Conservation (phyloP, 2,888 invertebrate genomes). For the Melanophora roralis region DNA sequence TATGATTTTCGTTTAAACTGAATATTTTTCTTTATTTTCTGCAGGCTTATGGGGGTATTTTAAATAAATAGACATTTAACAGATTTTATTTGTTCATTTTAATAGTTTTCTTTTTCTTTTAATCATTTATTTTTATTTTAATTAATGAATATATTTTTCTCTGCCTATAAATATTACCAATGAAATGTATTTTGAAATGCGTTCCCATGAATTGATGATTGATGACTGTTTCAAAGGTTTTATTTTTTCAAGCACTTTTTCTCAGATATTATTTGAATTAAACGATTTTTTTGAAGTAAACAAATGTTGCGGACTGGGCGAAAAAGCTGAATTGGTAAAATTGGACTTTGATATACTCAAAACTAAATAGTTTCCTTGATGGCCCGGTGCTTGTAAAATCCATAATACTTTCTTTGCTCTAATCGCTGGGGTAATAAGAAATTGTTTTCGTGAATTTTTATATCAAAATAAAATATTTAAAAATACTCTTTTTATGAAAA, state of each 20-base stretch:
- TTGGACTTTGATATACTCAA: too few species aligned
- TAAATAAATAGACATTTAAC: not conserved
- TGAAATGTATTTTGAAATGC: not conserved
- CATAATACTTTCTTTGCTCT: too few species aligned
- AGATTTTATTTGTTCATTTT: not conserved
- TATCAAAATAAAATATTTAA: too few species aligned
- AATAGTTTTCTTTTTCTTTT: too few species aligned
- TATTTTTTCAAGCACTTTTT: not conserved
- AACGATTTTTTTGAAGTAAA: not conserved
- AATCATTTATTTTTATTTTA: not conserved
- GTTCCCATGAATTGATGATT: conserved; percentile 1
- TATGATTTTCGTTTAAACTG: too few species aligned
- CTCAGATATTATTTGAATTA: not conserved
- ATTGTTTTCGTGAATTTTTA: too few species aligned
- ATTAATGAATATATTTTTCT: not conserved
- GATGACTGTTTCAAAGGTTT: not conserved
- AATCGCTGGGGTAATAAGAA: too few species aligned
- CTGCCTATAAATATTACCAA: not conserved
- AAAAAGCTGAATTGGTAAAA: too few species aligned
- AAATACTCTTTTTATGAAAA: too few species aligned
- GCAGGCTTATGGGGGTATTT: not conserved
- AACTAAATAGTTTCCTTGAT: too few species aligned
- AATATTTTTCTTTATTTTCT: not conserved
- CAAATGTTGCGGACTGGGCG: too few species aligned
- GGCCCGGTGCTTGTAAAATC: too few species aligned